Base-by-base conservation (phyloP, 2,797 vertebrate genomes). In the Ispidina picta region DNA sequence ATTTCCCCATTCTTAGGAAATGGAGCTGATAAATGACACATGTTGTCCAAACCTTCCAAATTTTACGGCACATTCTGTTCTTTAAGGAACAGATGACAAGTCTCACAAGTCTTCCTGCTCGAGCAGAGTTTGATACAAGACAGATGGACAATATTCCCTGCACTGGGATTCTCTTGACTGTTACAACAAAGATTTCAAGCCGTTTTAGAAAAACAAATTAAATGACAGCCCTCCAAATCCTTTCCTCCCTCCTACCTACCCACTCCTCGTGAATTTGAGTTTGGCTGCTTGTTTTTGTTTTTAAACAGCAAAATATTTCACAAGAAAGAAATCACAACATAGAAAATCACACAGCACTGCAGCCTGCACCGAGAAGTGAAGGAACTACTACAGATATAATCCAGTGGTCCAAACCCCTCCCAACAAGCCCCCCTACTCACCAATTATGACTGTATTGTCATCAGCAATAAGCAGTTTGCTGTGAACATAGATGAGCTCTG, bases 381-480 rank as follows among this genome's bases (percentile, higher is more conserved):
- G 15, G 21, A 58, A 78, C 6, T 35, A 35, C 60, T 48, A 8
- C 73, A 58, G 75, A n/a, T 19, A 6, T 0, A 28, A 58, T 4
- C 0, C 14, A 79, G 66, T 7, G 37, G 15, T 33, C 69, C 83
- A 41, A 71, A 31, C 3, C 33, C 60, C 25, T 79, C 49, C 25
- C 18, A 7, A 7, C 31, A 35, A 72, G 48, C n/a, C 23, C 54
- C 54, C 65, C n/a, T 6, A 92, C 98, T 98, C 95, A 99, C 99
- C 99, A 1, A 99, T 99, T 83, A 99, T 98, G 94, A 99, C 99
- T 0, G 98, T 99, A 97, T 98, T 98, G 97, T 99, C 99, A 81
- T 99, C 99, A 3, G 97, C 98, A 86, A 99, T 98, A 31, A 99
- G 98, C 98, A 99, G 97, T 97, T 99, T 99, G 98, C 99, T 99